Base-by-base conservation (phyloP, 2,888 invertebrate species). In the Drosophila putrida region DNA sequence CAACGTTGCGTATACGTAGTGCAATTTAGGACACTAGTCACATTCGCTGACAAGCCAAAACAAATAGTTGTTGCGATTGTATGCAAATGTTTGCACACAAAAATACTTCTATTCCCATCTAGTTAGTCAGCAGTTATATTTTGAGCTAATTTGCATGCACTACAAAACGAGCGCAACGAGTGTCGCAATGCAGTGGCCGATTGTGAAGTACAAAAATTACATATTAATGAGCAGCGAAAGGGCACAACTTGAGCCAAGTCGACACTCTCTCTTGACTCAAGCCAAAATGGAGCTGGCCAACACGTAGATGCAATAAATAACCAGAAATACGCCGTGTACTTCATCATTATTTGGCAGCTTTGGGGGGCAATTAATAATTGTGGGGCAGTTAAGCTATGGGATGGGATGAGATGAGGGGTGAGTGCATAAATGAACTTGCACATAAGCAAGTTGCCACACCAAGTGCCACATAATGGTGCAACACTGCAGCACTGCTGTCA, bases 271-370 rank as follows among this genome's bases (percentile, higher is more conserved):
- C 20, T 20, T 20, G 44, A 49, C 53, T 58, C 53, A 49, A 46
- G 51, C 27, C 15, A 25, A 15, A 31, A n/a, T 0, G 8, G 13
- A 20, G 51, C 25, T 43, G 46, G 61, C 63, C 41, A 60, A 36
- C 78, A 85, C 75, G 75, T 73, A 53, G 28, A 8, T 31, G 54
- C 64, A 53, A 78, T 81, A 80, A 82, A 79, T 85, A 64, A 51
- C 64, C 47, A 49, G 51, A 68, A 70, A 64, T 75, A 53, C 70
- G 65, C 66, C 66, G 49, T 64, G 55, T 50, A 72, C 79, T 84
- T 77, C 74, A 84, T 87, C 84, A 88, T 90, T 84, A 87, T 90
- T 87, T 89, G 79, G 78, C 82, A 81, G 77, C 80, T 65, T 77
- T 65, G 74, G 75, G 75, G 71, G 71, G 76, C 80, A 80, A 88